These are phyloP conservation scores for Meiosimyza decipiens DNA, from an alignment of 2,888 invertebrate genomes.

Conservation along the genomic window DNA sequence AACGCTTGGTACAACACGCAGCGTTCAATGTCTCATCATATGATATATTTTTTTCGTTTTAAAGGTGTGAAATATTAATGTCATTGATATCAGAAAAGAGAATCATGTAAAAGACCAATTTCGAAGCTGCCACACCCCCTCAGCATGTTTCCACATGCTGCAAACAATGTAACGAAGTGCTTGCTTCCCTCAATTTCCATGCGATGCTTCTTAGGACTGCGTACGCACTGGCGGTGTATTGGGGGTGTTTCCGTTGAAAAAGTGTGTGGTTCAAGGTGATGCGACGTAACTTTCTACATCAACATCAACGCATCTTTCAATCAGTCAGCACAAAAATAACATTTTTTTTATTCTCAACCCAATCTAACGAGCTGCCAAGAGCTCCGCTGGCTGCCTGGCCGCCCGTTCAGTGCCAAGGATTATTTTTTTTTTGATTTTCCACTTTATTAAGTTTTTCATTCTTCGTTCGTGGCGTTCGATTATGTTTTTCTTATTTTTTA, in stretches of 20 bases:
- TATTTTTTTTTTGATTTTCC: conserved; percentile 38
- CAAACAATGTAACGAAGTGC: too few relatives aligned
- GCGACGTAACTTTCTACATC: conserved; percentile 35
- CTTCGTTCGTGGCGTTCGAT: background rate
- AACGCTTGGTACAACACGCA: background rate
- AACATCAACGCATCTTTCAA: conserved; percentile 58
- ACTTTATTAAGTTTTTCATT: conserved; percentile 30
- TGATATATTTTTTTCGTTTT: background rate
- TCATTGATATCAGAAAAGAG: conserved; percentile 15
- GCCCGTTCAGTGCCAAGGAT: conserved; percentile 59
- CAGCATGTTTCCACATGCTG: too few relatives aligned
- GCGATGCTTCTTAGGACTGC: background rate
- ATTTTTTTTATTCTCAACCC: background rate
- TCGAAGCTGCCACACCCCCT: too few relatives aligned
- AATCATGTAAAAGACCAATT: background rate
- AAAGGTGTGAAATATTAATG: conserved; percentile 23
- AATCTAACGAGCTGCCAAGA: conserved; percentile 9
- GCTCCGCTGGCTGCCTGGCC: conserved; percentile 30
- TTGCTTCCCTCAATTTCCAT: background rate
- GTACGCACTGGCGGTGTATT: background rate
- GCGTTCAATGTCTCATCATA: background rate
- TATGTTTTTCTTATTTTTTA: conserved; percentile 42
- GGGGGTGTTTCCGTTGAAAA: background rate
- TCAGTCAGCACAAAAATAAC: conserved; percentile 41
- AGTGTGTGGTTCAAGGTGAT: conserved; percentile 61